Evolutionary conservation across 2,797 vertebrate genomes (phyloP).

Genomic region (Acanthurus lineatus): DNA sequence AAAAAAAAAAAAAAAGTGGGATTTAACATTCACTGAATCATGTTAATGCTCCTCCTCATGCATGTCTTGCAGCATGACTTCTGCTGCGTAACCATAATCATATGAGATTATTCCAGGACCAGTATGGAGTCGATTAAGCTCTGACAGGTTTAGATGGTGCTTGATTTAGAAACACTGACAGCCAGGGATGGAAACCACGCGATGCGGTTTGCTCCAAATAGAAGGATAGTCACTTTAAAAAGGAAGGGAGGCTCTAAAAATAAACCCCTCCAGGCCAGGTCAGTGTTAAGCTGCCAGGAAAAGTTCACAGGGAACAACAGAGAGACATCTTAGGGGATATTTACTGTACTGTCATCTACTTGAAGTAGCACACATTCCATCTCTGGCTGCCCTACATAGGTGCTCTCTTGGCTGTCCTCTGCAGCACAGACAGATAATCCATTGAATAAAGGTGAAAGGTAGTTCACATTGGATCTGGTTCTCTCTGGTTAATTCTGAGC

Average conservation of each 20-base stretch:
- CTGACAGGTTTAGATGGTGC: constrained; percentile 43
- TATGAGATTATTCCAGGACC: constrained; percentile 54
- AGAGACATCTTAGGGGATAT: constrained; percentile 67
- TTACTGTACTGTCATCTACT: constrained; percentile 71
- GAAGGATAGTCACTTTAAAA: constrained; percentile 69
- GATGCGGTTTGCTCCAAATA: constrained; percentile 66
- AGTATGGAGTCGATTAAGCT: constrained; percentile 33
- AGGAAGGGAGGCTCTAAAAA: constrained; percentile 68
- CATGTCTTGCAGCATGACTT: constrained; percentile 36
- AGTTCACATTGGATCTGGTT: constrained; percentile 52
- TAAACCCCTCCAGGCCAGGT: constrained; percentile 62
- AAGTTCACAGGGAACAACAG: constrained; percentile 51
- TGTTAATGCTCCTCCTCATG: constrained; percentile 3
- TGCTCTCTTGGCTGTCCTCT: constrained; percentile 34
- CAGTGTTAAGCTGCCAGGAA: constrained; percentile 57
- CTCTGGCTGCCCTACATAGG: constrained; percentile 72
- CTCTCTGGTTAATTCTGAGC: constrained; percentile 47
- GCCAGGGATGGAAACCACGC: constrained; percentile 71
- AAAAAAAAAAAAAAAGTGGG: neutral
- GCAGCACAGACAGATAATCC: constrained; percentile 67
- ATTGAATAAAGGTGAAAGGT: constrained; percentile 57
- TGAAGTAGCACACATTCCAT: constrained; percentile 60
- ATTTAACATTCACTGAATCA: constrained; percentile 21
- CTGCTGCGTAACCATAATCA: constrained; percentile 62
- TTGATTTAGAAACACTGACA: constrained; percentile 68